phyloP scores from a whole-genome alignment of 2,113 vertebrate species.

The Nestor notabilis region DNA sequence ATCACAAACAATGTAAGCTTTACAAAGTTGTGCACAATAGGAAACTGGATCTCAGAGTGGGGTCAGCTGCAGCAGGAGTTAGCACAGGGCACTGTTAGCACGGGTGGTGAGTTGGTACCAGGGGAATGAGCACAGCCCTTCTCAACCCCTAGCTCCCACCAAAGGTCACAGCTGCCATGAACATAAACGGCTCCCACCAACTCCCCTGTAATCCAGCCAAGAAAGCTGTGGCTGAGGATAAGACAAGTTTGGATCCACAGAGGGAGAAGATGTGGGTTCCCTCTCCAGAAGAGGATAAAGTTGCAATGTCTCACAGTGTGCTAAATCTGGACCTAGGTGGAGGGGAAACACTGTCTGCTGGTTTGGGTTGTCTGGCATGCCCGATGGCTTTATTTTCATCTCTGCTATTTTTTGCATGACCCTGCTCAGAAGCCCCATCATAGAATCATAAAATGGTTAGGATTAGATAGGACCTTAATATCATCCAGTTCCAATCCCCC shows the following conservation, averaged over 20 bases:
- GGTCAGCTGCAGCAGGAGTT: neutral
- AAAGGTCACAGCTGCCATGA: neutral
- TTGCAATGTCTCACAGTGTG: neutral
- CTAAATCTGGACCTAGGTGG: neutral
- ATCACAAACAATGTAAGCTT: neutral
- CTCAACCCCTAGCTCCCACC: neutral
- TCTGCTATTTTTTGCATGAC: neutral
- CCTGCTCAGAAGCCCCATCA: neutral
- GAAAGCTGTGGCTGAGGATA: neutral
- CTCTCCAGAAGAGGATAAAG: neutral
- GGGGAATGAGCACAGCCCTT: neutral
- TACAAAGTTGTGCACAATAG: neutral
- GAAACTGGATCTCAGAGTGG: neutral
- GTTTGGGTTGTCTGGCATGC: fast-evolving
- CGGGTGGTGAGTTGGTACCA: neutral
- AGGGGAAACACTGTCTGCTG: neutral
- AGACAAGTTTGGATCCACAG: neutral
- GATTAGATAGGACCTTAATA: neutral
- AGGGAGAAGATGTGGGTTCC: neutral
- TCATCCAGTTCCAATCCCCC: neutral
- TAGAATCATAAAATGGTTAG: neutral
- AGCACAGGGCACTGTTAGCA: neutral
- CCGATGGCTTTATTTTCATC: neutral
- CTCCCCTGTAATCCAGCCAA: neutral
- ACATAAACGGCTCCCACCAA: fast-evolving